Percentiles rank a stretch among this genome's conserved stretches.
phyloP scores from a whole-genome alignment of 2,888 invertebrate genomes.

The Rhogogaster chlorosoma region DNA sequence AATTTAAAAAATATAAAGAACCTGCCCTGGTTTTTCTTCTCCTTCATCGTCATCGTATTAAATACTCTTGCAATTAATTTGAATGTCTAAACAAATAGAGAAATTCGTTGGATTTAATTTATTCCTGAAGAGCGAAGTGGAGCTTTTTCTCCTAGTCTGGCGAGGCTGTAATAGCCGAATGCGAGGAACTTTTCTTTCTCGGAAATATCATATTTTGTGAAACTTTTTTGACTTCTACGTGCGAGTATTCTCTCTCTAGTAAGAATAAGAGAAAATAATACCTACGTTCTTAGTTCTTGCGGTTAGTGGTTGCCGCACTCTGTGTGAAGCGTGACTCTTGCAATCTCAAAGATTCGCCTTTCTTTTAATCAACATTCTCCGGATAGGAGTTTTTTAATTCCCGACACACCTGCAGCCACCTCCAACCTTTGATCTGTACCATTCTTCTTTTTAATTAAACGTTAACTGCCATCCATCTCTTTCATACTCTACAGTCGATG shows the following conservation, averaged over 20 bases:
- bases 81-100: neutral
- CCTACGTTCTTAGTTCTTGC: neutral
- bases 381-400: neutral
- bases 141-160: neutral
- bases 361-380: conserved; percentile 27
- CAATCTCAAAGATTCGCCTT: conserved; percentile 32
- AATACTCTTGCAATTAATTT: neutral
- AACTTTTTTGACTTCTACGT: conserved; percentile 4
- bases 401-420: neutral
- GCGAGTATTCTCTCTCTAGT: no score
- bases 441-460: neutral
- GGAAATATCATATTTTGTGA: neutral
- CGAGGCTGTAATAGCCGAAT: neutral
- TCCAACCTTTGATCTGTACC: conserved; percentile 22
- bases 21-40: neutral
- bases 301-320: neutral
- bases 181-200: neutral
- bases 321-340: conserved; percentile 21
- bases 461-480: neutral
- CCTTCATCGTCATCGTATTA: neutral
- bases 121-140: neutral
- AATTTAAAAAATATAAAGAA: no score
- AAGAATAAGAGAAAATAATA: conserved; percentile 6
- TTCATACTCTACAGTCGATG: neutral
- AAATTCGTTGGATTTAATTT: neutral